phyloP scores from a whole-genome alignment of 2,888 invertebrate genomes.

The Chrysomela aeneicollis region DNA sequence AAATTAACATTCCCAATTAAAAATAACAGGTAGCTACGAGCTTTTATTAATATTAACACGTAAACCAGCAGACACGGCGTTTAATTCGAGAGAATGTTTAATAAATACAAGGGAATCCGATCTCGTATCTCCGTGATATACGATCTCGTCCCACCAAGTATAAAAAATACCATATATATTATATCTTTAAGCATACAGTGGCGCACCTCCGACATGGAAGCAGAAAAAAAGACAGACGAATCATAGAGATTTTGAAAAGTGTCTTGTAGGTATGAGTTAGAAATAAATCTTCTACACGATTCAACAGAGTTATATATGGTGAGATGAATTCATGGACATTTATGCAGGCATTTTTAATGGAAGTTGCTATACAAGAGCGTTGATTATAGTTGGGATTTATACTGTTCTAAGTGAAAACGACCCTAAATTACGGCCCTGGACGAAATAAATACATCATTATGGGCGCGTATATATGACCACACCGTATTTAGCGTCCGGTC shows the following conservation, averaged over 20 bases:
- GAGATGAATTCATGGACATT: too few relatives aligned
- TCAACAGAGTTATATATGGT: too few relatives aligned
- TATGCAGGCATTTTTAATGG: too few relatives aligned
- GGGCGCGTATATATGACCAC: background rate
- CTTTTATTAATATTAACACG: constrained; percentile 51
- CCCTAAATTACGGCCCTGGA: background rate
- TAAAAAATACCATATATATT: constrained; percentile 12
- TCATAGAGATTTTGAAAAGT: too few relatives aligned
- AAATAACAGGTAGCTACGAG: constrained; percentile 39
- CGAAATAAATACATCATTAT: background rate
- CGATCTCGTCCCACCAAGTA: constrained; percentile 19
- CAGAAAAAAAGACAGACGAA: too few relatives aligned
- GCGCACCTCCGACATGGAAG: background rate
- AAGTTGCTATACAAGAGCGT: too few relatives aligned
- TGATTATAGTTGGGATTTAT: too few relatives aligned
- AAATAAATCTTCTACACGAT: too few relatives aligned
- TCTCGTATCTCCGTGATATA: constrained; percentile 38
- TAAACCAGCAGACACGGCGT: constrained; percentile 44
- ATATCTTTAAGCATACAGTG: background rate
- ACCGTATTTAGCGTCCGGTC: constrained; percentile 30
- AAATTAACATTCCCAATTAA: constrained; percentile 25
- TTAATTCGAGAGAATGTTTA: constrained; percentile 45
- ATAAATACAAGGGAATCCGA: constrained; percentile 41
- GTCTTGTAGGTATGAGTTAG: too few relatives aligned
- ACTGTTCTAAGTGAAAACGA: too few relatives aligned